phyloP scores from a whole-genome alignment of 2,888 invertebrate species.

The Neoascia interrupta region DNA sequence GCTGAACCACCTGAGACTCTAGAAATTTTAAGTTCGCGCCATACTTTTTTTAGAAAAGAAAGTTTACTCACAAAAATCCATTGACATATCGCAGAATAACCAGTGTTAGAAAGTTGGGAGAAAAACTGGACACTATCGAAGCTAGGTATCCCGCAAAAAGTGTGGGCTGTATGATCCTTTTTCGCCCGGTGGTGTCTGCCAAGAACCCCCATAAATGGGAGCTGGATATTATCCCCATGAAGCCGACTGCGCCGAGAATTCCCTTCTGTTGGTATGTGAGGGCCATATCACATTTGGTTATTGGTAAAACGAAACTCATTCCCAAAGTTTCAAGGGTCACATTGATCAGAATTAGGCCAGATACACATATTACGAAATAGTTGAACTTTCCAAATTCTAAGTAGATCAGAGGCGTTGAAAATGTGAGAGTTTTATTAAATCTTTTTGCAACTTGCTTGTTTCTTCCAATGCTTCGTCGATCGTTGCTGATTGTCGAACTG shows the following conservation, averaged over 20 bases:
- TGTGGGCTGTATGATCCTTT: conserved; percentile 79
- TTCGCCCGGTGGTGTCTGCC: conserved; percentile 81
- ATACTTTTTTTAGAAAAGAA: conserved; percentile 10
- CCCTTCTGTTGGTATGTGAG: conserved; percentile 78
- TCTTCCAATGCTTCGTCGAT: conserved; percentile 52
- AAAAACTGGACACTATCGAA: conserved; percentile 80
- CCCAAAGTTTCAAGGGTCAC: conserved; percentile 79
- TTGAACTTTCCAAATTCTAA: conserved; percentile 81
- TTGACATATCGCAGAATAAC: conserved; percentile 80
- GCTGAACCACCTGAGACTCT: conserved; percentile 80
- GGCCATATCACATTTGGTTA: conserved; percentile 79
- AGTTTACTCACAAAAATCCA: conserved; percentile 80
- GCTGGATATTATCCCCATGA: conserved; percentile 80
- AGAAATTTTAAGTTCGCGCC: not conserved
- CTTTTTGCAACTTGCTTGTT: conserved; percentile 34
- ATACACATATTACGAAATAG: conserved; percentile 78
- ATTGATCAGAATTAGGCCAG: conserved; percentile 80
- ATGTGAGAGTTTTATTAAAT: not conserved
- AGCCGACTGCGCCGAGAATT: conserved; percentile 76
- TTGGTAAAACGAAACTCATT: conserved; percentile 81
- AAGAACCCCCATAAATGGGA: conserved; percentile 82
- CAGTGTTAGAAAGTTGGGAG: conserved; percentile 80
- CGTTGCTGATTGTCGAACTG: conserved; percentile 77
- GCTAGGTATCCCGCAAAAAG: conserved; percentile 79
- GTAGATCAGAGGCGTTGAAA: not conserved